phyloP scores from a whole-genome alignment of 2,113 vertebrate species.

The Andinoacara biseriatus region DNA sequence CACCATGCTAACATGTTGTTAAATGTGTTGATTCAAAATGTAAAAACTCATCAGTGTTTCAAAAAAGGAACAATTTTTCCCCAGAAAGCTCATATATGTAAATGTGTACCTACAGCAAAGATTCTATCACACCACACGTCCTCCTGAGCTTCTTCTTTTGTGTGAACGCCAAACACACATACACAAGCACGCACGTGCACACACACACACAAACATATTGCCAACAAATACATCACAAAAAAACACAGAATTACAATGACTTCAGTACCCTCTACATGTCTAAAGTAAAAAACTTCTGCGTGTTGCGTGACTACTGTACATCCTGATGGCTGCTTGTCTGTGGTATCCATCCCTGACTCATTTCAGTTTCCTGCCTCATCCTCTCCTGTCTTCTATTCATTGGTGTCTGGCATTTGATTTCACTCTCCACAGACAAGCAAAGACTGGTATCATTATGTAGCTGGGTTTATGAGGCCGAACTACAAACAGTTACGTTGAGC shows the following conservation, averaged over 20 bases:
- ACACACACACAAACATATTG: slow-evolving; percentile 9
- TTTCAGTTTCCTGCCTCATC: background rate
- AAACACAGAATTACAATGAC: slow-evolving; percentile 35
- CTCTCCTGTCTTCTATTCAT: background rate
- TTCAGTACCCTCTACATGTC: slow-evolving; percentile 33
- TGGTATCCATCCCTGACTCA: background rate
- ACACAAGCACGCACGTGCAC: background rate
- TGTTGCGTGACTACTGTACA: slow-evolving; percentile 53
- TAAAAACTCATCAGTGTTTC: background rate
- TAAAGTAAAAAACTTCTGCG: slow-evolving; percentile 51
- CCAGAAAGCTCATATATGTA: background rate
- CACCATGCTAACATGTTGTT: background rate
- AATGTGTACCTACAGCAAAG: background rate
- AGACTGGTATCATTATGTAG: background rate
- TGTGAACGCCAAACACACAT: background rate
- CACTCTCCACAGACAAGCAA: background rate
- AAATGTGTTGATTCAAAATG: background rate
- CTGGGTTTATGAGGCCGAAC: slow-evolving; percentile 6
- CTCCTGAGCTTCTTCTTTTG: slow-evolving; percentile 26
- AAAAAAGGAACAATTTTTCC: background rate
- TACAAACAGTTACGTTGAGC: slow-evolving; percentile 51
- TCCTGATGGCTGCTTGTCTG: slow-evolving; percentile 40
- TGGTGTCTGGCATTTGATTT: background rate
- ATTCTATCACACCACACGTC: background rate
- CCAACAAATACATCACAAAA: slow-evolving; percentile 26